Base-by-base conservation (phyloP, 2,113 vertebrate species). In the Eulemur rufifrons region DNA sequence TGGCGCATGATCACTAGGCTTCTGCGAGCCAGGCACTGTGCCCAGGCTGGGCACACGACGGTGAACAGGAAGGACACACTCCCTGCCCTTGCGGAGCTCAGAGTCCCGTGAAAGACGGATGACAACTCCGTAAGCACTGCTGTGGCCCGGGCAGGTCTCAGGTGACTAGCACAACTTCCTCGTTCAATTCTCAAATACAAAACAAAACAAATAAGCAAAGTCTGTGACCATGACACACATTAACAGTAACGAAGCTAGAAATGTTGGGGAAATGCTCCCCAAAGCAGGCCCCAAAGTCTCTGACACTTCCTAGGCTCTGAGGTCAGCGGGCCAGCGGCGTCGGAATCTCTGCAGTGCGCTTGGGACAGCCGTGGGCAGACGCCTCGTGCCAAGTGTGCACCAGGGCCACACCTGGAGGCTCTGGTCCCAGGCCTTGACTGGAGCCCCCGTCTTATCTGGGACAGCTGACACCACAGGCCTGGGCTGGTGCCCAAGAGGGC, bases 401-500 rank as follows among this genome's bases (percentile, higher is more conserved):
- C 9, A 13, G 29, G 50, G 54, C 32, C 32, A 3, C 29, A 37
- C 61, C 50, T 4, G 32, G 29, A 27, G 37, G 50, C 2, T 8
- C 2, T 12, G 4, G 34, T 15, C 37, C n/a, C 68, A 71, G n/a
- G 8, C 68, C 34, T 39, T 71, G 6, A 39, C 20, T 20, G 1
- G 10, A 8, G 10, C 21, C 8, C n/a, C 69, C 27, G 1, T 39
- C 77, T 29, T 6, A 8, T 50, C 42, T 20, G 1, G 61, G 74
- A 27, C 34, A 1, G 21, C 45, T 3, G 17, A 20, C 7, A 3
- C 14, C 2, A 34, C 66, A 0, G 3, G 13, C 18, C 25, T 29
- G 7, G 4, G 14, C 3, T 32, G 78, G 10, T 12, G 37, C 47
- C 69, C 11, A 0, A 0, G 27, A 61, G 54, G 42, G 27, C 76